Evolutionary conservation across 2,113 vertebrate species (phyloP), one percentile per base, ranked within the genome.

Genomic region (Neogobius melanostomus): DNA sequence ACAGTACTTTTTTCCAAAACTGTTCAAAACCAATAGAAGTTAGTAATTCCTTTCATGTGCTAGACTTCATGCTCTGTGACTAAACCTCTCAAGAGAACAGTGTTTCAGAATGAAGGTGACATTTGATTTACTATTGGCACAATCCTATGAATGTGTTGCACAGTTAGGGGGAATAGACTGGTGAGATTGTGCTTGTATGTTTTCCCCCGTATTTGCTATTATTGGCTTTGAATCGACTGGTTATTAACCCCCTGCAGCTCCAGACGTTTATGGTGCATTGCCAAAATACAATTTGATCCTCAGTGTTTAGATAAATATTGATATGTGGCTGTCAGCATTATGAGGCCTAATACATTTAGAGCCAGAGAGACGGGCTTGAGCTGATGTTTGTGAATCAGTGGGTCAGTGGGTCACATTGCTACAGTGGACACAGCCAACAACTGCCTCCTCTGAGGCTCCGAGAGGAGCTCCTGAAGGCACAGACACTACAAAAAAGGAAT

Each of bases 391-490:
- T 83, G 84, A 87, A 88, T 84, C 87, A 91, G 68, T 90, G 86
- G 88, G 90, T 89, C 88, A 91, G 84, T 89, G 85, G 88, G 89
- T 90, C 89, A 90, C 61, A 79, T 36, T 36, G 71, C 83, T 69
- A 84, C 78, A 65, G 81, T 76, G 88, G 90, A 89, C 88, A 71
- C 49, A 81, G 82, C 64, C 72, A 79, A 65, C 76, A 66, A 76
- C 67, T 75, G 52, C 48, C 70, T 73, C 63, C 84, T 86, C 67
- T 42, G 54, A 71, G 75, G 72, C 56, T 60, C 2, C 28, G 83
- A 82, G 75, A 86, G 71, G 74, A 11, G 52, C 78, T 79, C 48
- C 28, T 72, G 72, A 77, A 50, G 57, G 47, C 65, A 69, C 43
- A n/a, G 54, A 75, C 65, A 68, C 73, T 68, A 50, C 66, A 56